These are phyloP conservation scores for Troides oblongomaculatus DNA, from an alignment of 2,888 invertebrate species.

Conservation along the genomic window DNA sequence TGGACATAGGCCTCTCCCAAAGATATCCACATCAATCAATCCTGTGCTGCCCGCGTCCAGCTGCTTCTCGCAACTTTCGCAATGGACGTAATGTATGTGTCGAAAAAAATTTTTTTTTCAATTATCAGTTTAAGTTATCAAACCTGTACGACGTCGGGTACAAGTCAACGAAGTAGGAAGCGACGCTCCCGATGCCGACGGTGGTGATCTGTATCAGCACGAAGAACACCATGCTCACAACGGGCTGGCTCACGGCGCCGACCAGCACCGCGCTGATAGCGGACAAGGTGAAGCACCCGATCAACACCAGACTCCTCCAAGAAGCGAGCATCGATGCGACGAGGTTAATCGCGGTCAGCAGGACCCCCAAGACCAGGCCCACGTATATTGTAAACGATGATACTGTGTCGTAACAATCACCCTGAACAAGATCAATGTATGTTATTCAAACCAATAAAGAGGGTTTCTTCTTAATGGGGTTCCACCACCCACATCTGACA, in stretches of 20 bases:
- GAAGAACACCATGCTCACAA: slow-evolving; percentile 50
- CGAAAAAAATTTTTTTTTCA: too few species aligned
- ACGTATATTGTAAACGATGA: slow-evolving; percentile 79
- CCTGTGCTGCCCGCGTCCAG: too few species aligned
- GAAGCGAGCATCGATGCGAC: slow-evolving; percentile 59
- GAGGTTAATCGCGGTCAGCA: slow-evolving; percentile 77
- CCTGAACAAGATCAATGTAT: slow-evolving; percentile 38
- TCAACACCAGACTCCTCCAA: slow-evolving; percentile 71
- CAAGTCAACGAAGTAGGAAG: slow-evolving; percentile 54
- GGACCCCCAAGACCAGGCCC: slow-evolving; percentile 80
- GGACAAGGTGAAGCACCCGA: slow-evolving; percentile 64
- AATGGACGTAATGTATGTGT: too few species aligned
- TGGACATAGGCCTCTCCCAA: too few species aligned
- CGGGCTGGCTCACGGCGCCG: slow-evolving; percentile 53
- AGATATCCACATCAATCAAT: too few species aligned
- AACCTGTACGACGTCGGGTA: slow-evolving; percentile 59
- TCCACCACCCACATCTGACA: too few species aligned
- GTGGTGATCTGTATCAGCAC: slow-evolving; percentile 46
- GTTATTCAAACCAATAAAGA: too few species aligned
- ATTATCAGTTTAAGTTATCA: slow-evolving; percentile 17
- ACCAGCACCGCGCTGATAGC: slow-evolving; percentile 76
- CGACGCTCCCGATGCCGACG: slow-evolving; percentile 48
- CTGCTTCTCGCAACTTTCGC: too few species aligned
- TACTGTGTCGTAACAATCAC: slow-evolving; percentile 65
- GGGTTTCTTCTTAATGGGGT: too few species aligned